Evolutionary conservation across 2,888 invertebrate species (phyloP).

Genomic region (Nasonovia ribisnigri): DNA sequence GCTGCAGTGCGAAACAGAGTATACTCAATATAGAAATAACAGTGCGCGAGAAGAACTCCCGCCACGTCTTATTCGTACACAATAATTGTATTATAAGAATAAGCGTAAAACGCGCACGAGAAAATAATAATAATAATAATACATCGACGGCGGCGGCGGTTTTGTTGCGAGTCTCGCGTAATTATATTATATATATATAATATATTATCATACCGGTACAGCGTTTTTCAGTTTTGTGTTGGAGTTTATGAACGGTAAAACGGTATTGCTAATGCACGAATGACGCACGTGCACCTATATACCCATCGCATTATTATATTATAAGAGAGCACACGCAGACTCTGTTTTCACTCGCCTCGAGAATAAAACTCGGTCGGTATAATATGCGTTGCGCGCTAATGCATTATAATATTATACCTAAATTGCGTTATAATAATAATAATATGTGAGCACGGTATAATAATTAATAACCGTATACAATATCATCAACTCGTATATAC

Average conservation of each 20-base stretch:
- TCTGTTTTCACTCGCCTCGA: not conserved
- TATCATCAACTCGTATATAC: no score
- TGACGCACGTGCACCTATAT: not conserved
- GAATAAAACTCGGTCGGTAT: not conserved
- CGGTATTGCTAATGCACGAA: not conserved
- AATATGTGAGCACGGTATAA: not conserved
- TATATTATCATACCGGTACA: not conserved
- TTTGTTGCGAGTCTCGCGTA: not conserved
- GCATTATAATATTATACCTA: not conserved
- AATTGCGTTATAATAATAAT: not conserved
- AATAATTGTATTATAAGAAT: slow-evolving; percentile 11
- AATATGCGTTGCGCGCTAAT: not conserved
- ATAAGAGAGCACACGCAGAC: not conserved
- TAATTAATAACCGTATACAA: not conserved
- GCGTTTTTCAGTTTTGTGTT: not conserved
- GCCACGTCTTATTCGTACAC: not conserved
- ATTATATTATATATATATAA: not conserved
- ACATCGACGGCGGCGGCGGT: not conserved
- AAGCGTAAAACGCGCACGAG: not conserved
- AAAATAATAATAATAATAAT: no score
- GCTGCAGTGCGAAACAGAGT: not conserved
- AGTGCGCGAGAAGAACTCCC: not conserved
- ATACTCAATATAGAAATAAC: not conserved
- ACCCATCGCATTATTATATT: not conserved
- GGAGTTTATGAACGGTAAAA: not conserved